Percentiles rank a stretch among this genome's conserved stretches.
Conservation (phyloP, 1,140 invertebrate genomes). For the Drosophila mauritiana region DNA sequence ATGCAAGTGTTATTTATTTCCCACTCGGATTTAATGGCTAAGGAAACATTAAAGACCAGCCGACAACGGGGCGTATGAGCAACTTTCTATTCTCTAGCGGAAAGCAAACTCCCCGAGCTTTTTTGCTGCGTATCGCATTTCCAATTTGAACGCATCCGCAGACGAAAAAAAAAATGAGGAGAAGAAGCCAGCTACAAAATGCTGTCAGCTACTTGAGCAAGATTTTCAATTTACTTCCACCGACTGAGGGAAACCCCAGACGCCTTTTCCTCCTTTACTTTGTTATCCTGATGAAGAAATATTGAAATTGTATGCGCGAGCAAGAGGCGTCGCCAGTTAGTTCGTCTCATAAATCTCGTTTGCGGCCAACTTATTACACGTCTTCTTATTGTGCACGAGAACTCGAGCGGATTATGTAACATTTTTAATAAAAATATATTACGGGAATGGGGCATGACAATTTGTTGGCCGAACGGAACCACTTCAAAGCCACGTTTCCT, state of each 20-base stretch:
- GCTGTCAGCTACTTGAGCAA: conserved; percentile 70
- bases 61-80: conserved; percentile 65
- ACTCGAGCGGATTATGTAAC: conserved; percentile 15
- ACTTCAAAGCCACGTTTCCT: conserved; percentile 49
- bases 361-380: conserved; percentile 42
- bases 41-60: conserved; percentile 40
- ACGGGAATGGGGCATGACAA: conserved; percentile 22
- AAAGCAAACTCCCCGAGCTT: conserved; percentile 16
- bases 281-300: conserved; percentile 67
- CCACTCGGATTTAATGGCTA: conserved; percentile 35
- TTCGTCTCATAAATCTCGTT: conserved; percentile 76
- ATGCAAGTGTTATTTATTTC: conserved; percentile 60
- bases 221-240: conserved; percentile 73
- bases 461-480: conserved; percentile 24
- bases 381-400: background rate
- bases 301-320: conserved; percentile 73
- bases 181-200: conserved; percentile 19
- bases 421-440: conserved; percentile 24
- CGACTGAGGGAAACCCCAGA: conserved; percentile 6
- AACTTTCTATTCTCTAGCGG: conserved; percentile 42
- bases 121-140: conserved; percentile 58
- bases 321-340: conserved; percentile 52
- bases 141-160: conserved; percentile 68
- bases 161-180: conserved; percentile 9
- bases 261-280: conserved; percentile 12